These are phyloP conservation scores for Pseudoips prasinana DNA, from an alignment of 2,888 invertebrate genomes.

Conservation along the genomic window DNA sequence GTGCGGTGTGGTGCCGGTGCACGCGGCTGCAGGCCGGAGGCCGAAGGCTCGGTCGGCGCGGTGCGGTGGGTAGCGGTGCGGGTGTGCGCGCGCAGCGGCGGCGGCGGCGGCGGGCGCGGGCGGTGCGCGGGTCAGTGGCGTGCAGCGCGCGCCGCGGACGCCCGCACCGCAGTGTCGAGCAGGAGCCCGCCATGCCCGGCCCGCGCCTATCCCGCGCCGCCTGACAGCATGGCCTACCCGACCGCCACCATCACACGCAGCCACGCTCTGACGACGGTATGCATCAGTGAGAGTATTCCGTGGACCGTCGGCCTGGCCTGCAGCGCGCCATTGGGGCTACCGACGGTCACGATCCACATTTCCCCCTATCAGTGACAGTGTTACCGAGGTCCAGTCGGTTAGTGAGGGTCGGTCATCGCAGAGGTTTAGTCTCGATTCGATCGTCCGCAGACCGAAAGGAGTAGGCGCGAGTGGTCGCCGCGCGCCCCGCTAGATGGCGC, in stretches of 20 bases:
- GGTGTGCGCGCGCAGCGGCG: constrained; percentile 60
- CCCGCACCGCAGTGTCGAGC: constrained; percentile 81
- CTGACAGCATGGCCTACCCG: constrained; percentile 80
- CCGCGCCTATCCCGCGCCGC: constrained; percentile 79
- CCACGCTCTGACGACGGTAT: constrained; percentile 82
- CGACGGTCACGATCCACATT: constrained; percentile 26
- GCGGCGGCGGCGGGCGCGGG: constrained; percentile 57
- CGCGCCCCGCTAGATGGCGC: constrained; percentile 78
- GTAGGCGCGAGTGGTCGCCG: constrained; percentile 72
- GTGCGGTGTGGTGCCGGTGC: constrained; percentile 50
- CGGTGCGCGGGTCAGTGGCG: constrained; percentile 76
- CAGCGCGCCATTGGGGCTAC: constrained; percentile 8
- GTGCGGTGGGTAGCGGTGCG: constrained; percentile 53
- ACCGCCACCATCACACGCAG: constrained; percentile 81
- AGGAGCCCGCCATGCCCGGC: constrained; percentile 80
- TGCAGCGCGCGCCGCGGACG: constrained; percentile 80
- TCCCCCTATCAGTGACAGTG: constrained; percentile 67
- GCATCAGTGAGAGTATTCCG: constrained; percentile 43
- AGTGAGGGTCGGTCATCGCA: constrained; percentile 61
- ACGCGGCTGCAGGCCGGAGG: constrained; percentile 56
- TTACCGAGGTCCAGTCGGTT: constrained; percentile 43
- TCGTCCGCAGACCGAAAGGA: constrained; percentile 76
- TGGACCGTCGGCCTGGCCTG: constrained; percentile 25
- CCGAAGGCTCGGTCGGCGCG: constrained; percentile 43
- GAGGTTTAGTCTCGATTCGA: constrained; percentile 73